Evolutionary conservation across 2,888 invertebrate genomes (phyloP).

Genomic region (Cenopis cana): DNA sequence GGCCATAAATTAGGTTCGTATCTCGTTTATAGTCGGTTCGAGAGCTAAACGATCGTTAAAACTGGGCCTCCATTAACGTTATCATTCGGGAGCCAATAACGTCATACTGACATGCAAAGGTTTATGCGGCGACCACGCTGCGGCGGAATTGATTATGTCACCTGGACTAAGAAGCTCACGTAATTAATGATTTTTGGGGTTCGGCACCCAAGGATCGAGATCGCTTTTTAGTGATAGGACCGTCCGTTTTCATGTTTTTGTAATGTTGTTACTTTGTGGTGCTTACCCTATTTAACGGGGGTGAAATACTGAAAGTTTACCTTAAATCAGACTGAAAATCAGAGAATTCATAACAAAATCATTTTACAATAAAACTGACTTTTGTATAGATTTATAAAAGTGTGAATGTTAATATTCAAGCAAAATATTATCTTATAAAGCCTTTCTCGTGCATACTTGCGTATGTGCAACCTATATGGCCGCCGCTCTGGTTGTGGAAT

Average conservation of each 20-base stretch:
- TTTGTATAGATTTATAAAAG: no score
- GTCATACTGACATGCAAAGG: slow-evolving; percentile 75
- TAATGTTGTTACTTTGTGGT: neutral
- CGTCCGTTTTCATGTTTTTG: neutral
- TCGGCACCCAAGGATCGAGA: neutral
- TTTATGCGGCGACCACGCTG: slow-evolving; percentile 46
- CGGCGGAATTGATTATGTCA: slow-evolving; percentile 31
- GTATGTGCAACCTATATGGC: no score
- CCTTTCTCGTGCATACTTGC: no score
- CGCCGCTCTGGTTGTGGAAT: no score
- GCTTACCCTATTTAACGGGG: no score
- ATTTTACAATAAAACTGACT: no score
- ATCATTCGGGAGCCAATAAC: slow-evolving; percentile 77
- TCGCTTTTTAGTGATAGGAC: neutral
- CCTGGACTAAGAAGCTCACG: slow-evolving; percentile 3
- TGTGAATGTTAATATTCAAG: no score
- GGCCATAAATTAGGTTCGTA: slow-evolving; percentile 74
- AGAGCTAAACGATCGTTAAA: slow-evolving; percentile 78
- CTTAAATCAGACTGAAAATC: no score
- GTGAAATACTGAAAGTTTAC: no score
- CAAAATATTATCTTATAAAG: no score
- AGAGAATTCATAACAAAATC: no score
- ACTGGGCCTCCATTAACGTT: slow-evolving; percentile 76
- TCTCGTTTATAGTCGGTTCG: slow-evolving; percentile 78
- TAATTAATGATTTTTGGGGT: slow-evolving; percentile 2